Base-by-base conservation (phyloP, 2,113 vertebrate species). In the Herpailurus yagouaroundi region DNA sequence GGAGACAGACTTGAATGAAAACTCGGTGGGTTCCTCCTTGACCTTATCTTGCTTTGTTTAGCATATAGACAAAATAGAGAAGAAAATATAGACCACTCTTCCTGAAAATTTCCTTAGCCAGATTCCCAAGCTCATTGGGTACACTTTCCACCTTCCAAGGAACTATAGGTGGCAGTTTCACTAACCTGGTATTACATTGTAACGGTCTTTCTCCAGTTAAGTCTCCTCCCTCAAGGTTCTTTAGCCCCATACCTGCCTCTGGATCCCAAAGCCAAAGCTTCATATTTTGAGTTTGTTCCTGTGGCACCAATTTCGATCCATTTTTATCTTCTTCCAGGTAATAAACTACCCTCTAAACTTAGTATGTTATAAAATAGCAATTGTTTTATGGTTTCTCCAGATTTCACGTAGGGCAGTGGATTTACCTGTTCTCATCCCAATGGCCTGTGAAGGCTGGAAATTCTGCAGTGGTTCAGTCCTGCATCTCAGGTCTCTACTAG, bases 71-170 rank as follows among this genome's bases (percentile, higher is more conserved):
- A 77, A 79, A 50, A 48, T 41, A 7, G 92, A 76, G 48, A 74
- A 74, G 2, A 4, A 31, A 15, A 11, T 11, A 21, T 7, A 55
- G 8, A 25, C 0, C 1, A 2, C 4, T 38, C 6, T 41, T 23
- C 5, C 15, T 71, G 5, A 38, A 50, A 38, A 52, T 33, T 29
- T 63, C 33, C n/a, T 85, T 14, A 76, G 3, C 18, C 31, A 60
- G 6, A 95, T 50, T 33, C 81, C 36, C 2, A 60, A 50, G 10
- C 8, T 91, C 29, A 57, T 36, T 38, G 31, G 14, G 9, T 15
- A 8, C 5, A 41, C 33, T 71, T 77, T 52, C 50, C 50, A 48
- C 71, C 45, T 77, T 45, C 23, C 38, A 77, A 7, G 13, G 31
- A 33, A 38, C 4, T 36, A 9, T 0, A 45, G 7, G 36, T 55